Evolutionary conservation across 2,797 vertebrate species (phyloP), one percentile per base, ranked within the genome.

Genomic region (Neosilurus hyrtlii): DNA sequence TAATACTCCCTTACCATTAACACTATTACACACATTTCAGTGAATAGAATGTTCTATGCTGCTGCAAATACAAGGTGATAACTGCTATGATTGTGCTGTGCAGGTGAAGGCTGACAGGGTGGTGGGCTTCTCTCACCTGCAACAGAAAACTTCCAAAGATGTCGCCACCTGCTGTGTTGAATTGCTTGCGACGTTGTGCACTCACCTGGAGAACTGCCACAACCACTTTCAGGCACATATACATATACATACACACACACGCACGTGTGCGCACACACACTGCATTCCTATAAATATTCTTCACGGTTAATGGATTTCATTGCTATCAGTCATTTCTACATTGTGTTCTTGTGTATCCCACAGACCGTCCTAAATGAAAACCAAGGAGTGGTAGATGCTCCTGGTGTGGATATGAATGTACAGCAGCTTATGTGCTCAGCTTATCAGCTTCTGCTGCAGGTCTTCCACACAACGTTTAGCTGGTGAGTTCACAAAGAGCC

Each of bases 131-230:
- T 96, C 97, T 59, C 97, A 96, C 89, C 92, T 99, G 49, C 95
- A 94, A 80, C 97, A 97, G 90, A 95, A 84, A 86, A 95, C 94
- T 73, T 86, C 95, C n/a, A 93, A 92, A 84, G 95, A 97, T 80
- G 89, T 98, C 2, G 93, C 93, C 15, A 65, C 72, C 4, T 93
- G 18, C 84, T 92, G 95, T 49, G 81, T 96, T 24, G 90, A 94
- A 62, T 93, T 99, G 84, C 88, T 99, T 74, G 95, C 95, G 3
- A 93, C 96, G 0, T 90, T 99, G 86, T 99, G 97, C 91, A 95
- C 93, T 86, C 97, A 99, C 88, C 91, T 98, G 91, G 97, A 99
- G 92, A 97, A 97, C 89, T 96, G 96, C 90, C 98, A 99, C 92
- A 97, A 97, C 92, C 95, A 96, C 84, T 99, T 99, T 85, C 98